phyloP scores from a whole-genome alignment of 2,113 vertebrate genomes.

The Psittacula cyanocephala region DNA sequence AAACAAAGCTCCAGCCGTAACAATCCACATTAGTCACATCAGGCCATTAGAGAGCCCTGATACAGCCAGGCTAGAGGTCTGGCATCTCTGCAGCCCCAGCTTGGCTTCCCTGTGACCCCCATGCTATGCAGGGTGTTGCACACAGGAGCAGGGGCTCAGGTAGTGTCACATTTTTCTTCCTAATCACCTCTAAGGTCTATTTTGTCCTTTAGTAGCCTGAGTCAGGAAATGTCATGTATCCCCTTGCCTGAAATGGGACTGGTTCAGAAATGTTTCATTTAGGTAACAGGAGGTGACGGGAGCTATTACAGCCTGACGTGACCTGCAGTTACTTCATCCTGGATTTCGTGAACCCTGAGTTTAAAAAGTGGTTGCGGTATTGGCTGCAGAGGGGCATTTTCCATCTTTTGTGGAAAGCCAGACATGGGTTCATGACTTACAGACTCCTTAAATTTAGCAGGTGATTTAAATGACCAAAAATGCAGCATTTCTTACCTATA shows the following conservation, averaged over 20 bases:
- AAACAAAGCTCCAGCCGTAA: fast-evolving
- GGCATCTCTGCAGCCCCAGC: neutral
- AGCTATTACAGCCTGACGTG: neutral
- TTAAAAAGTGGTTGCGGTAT: neutral
- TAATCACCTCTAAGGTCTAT: neutral
- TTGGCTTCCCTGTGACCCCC: neutral
- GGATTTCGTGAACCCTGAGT: neutral
- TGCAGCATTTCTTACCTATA: neutral
- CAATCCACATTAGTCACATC: neutral
- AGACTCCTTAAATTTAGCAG: neutral
- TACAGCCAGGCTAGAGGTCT: neutral
- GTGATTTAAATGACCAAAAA: neutral
- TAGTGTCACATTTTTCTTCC: neutral
- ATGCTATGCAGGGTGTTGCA: fast-evolving
- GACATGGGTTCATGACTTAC: neutral
- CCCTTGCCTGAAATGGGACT: neutral
- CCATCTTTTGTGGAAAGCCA: neutral
- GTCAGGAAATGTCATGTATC: neutral
- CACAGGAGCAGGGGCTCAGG: neutral
- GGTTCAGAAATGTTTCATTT: neutral
- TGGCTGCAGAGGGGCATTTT: neutral
- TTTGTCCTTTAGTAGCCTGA: neutral
- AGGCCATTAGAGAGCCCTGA: neutral
- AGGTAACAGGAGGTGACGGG: neutral
- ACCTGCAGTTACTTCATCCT: neutral